These are phyloP conservation scores for Gadopsis marmoratus DNA, from an alignment of 2,797 vertebrate species.

Conservation along the genomic window DNA sequence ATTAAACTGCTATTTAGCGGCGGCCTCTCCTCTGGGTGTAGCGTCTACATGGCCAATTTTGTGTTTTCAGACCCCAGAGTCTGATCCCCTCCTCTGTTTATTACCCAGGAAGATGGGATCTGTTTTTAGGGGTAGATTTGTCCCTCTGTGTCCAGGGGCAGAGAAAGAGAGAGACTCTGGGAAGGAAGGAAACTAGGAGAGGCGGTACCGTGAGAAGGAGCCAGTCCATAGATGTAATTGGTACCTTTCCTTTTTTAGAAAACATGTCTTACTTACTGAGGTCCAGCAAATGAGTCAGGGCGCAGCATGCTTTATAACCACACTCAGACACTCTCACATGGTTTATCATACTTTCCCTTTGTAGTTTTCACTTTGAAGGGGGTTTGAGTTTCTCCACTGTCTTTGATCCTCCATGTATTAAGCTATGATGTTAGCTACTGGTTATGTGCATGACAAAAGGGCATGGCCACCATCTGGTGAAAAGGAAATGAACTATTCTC, in stretches of 20 bases:
- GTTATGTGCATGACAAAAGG: conserved; percentile 53
- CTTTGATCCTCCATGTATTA: conserved; percentile 68
- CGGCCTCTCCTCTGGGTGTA: conserved; percentile 47
- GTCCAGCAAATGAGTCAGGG: conserved; percentile 78
- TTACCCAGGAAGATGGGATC: conserved; percentile 55
- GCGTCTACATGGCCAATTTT: conserved; percentile 35
- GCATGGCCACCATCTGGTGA: conserved; percentile 32
- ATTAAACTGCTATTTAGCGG: conserved; percentile 52
- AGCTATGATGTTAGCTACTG: conserved; percentile 66
- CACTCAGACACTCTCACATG: conserved; percentile 71
- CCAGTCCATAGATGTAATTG: conserved; percentile 75
- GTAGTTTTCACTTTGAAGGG: conserved; percentile 78
- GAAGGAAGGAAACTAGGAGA: conserved; percentile 66
- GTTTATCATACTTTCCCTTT: conserved; percentile 76
- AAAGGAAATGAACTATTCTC: conserved; percentile 18
- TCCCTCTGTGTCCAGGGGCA: conserved; percentile 52
- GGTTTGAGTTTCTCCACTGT: conserved; percentile 60
- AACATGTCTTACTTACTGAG: conserved; percentile 66
- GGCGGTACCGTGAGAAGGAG: conserved; percentile 69
- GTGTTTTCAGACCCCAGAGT: conserved; percentile 45
- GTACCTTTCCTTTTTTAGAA: conserved; percentile 82
- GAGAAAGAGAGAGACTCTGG: conserved; percentile 31
- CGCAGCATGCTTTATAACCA: conserved; percentile 60
- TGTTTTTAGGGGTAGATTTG: conserved; percentile 58
- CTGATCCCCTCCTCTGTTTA: conserved; percentile 54